Evolutionary conservation across 2,888 invertebrate genomes (phyloP), one percentile per base, ranked within the genome.

Genomic region (Oxyteleia sp.): DNA sequence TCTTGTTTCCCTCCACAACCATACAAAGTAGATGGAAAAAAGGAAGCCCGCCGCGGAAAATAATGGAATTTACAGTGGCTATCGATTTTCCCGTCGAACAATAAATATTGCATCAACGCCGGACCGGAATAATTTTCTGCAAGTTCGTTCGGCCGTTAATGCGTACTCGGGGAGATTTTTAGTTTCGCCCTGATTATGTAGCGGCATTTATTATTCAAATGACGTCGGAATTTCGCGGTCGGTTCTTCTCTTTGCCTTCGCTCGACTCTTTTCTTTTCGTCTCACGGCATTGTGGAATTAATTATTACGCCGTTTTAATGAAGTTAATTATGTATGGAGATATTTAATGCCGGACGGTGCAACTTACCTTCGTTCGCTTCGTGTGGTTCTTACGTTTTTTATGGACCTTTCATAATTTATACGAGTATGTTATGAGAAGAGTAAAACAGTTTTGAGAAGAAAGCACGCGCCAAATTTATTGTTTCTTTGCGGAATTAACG

Each of bases 1-100:
- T n/a, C 47, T 69, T 61, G 55, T 69, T 51, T 47, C 35, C 29
- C 51, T 13, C 45, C 68, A 43, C 18, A 32, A 8, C 68, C 68
- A 51, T 76, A 59, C 16, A 49, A 59, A 68, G 59, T 61, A 63
- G 38, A 29, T 18, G 23, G 11, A 38, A 41, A 47, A 47, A 26
- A 13, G 11, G 0, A 47, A 66, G 43, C 51, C 41, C 13, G 41
- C 47, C 26, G 47, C 38, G 45, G 10, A 59, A 66, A 76, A 45
- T 68, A 69, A 79, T 23, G 26, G 35, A 45, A 68, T 69, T 78
- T 55, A 2, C 41, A 51, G 26, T 43, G 43, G 61, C 61, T 59
- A 76, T 68, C 61, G 78, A 69, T 78, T 69, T 69, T 78, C 61
- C 43, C 41, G 68, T 76, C 68, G 15, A 18, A 43, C 63, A 32